Evolutionary conservation across 1,140 invertebrate species (phyloP).

Genomic region (Euwallacea fornicatus): DNA sequence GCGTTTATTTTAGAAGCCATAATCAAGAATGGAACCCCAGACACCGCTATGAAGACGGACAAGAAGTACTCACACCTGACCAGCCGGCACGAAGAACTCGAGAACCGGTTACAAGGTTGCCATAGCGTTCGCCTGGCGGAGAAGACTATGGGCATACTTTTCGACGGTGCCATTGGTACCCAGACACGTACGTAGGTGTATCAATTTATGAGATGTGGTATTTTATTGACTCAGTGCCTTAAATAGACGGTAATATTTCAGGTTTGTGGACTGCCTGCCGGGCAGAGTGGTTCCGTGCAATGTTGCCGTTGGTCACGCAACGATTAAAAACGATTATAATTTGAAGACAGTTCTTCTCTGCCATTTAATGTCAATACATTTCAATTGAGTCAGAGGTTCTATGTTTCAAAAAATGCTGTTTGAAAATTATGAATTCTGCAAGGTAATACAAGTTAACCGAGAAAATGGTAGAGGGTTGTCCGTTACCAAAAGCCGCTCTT

Average conservation of each 20-base stretch:
- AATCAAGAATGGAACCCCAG: background rate
- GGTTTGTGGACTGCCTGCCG: conserved; percentile 10
- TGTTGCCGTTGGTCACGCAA: no score
- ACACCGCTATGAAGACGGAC: conserved; percentile 8
- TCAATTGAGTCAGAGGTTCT: no score
- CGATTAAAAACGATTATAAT: no score
- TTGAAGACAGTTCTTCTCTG: no score
- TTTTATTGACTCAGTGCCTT: background rate
- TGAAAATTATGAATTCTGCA: no score
- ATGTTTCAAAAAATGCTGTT: no score
- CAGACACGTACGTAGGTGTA: conserved; percentile 12
- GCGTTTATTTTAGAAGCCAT: no score
- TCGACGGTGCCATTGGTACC: background rate
- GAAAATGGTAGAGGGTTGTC: no score
- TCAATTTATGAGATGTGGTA: background rate
- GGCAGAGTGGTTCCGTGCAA: background rate
- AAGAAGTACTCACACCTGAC: background rate
- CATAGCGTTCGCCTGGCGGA: background rate
- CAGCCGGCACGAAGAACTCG: conserved; percentile 3
- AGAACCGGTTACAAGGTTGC: conserved; percentile 24
- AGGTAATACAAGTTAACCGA: no score
- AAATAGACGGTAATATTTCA: conserved; percentile 5
- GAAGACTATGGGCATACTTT: background rate
- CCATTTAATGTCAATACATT: no score
- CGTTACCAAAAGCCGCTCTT: no score